These are phyloP conservation scores for Paralichthys olivaceus DNA, from an alignment of 2,113 vertebrate genomes.

Conservation along the genomic window DNA sequence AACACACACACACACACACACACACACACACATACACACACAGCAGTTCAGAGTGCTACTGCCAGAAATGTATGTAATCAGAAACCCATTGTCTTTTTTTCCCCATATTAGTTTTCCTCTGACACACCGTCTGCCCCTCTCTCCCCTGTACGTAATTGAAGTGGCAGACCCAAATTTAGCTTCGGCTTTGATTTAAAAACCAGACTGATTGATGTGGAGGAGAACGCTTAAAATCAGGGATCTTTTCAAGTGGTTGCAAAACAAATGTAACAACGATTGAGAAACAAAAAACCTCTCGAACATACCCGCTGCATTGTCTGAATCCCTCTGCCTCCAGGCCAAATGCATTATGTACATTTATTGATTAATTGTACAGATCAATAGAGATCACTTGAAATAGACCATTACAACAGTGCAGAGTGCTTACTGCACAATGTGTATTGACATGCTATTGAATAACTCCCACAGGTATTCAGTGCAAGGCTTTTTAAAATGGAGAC, in stretches of 20 bases:
- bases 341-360: constrained; percentile 23
- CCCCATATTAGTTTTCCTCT: constrained; percentile 13
- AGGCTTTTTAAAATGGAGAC: constrained; percentile 49
- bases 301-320: constrained; percentile 5
- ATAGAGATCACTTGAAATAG: constrained; percentile 49
- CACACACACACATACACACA: constrained; percentile 10
- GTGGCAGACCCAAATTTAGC: constrained; percentile 55
- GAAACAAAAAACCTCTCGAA: constrained; percentile 3
- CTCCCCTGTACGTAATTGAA: constrained; percentile 42
- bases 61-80: constrained; percentile 10
- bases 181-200: constrained; percentile 40
- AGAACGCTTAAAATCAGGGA: constrained; percentile 45
- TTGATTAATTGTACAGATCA: constrained; percentile 34
- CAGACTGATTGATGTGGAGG: constrained; percentile 44
- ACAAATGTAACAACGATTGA: constrained; percentile 7
- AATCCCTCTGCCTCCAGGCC: neutral
- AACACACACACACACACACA: neutral
- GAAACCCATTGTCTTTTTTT: constrained; percentile 16
- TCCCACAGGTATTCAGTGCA: constrained; percentile 22
- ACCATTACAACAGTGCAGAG: constrained; percentile 30
- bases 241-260: constrained; percentile 29
- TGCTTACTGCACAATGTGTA: constrained; percentile 48
- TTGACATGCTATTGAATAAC: constrained; percentile 40
- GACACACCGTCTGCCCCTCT: neutral
- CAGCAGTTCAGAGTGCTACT: constrained; percentile 14